Base-by-base conservation (phyloP, 2,113 vertebrate genomes). In the Vimba vimba region DNA sequence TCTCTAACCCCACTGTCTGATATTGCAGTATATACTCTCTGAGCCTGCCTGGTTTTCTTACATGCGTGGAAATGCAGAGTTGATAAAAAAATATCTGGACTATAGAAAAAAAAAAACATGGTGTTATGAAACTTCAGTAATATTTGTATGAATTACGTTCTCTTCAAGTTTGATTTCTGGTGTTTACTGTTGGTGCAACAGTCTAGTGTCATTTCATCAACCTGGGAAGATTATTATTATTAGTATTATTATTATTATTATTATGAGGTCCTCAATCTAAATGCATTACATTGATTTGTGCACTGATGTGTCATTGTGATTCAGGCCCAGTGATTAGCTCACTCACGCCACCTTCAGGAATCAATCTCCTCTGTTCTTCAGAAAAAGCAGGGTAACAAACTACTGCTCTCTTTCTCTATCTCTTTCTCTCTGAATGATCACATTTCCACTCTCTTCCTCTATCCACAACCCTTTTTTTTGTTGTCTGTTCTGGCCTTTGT, bases 1-100 rank as follows among this genome's bases (percentile, higher is more conserved):
- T 57, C 88, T 69, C 43, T 33, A 17, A 84, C 74, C 82, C 85
- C 50, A 86, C 89, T 71, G 89, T 93, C 87, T 88, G 91, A 92
- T 94, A 90, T 92, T 94, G 91, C 91, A 88, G 90, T 90, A 93
- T 94, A 91, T 94, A 94, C 91, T 94, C 92, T 89, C 75, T 86
- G 92, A 92, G 92, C 92, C 94, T 95, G 95, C 94, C 94, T 95
- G 94, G 94, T 95, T 95, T 94, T 94, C 93, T 90, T 92, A 94
- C 92, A 89, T 92, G 92, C 83, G 93, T 93, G 91, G 90, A 93
- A 90, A 93, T 95, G 91, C 92, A 85, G 91, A 93, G 91, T 92
- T 64, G 69, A 80, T 69, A 86, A 89, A 83, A 71, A 47, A 68
- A 84, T 91, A 93, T 92, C 90, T 86, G 90, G 90, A 85, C 83